Evolutionary conservation across 2,113 vertebrate species (phyloP).

Genomic region (Aegithalos caudatus): DNA sequence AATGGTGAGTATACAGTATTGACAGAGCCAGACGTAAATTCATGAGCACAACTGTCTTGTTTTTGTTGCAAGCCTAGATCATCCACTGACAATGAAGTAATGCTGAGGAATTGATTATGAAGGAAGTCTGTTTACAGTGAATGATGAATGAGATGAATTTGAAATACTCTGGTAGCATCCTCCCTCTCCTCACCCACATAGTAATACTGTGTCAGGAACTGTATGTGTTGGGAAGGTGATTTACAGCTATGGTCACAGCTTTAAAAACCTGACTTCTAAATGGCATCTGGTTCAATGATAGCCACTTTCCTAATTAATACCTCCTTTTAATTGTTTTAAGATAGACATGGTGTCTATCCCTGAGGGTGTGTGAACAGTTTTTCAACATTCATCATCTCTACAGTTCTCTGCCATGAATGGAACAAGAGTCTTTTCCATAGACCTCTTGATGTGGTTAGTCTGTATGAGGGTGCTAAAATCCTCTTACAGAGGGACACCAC

Average conservation of each 20-base stretch:
- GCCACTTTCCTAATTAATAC: neutral
- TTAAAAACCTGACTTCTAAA: neutral
- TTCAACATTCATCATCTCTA: neutral
- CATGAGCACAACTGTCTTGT: neutral
- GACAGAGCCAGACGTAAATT: neutral
- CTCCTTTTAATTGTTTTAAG: neutral
- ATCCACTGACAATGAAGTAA: neutral
- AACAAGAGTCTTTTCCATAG: neutral
- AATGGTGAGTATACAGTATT: accelerated
- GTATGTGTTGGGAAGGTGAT: neutral
- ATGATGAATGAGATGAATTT: neutral
- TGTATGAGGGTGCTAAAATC: neutral
- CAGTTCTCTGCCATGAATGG: neutral
- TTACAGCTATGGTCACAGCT: neutral
- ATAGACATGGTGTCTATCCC: neutral
- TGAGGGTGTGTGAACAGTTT: neutral
- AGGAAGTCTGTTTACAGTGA: neutral
- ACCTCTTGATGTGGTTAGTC: neutral
- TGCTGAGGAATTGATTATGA: neutral
- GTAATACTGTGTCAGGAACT: neutral
- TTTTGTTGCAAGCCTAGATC: neutral
- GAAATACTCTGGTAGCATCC: neutral
- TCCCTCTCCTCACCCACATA: accelerated
- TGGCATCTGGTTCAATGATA: neutral
- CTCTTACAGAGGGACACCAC: neutral